These are phyloP conservation scores for Trichonephila inaurata DNA, from an alignment of 1,140 invertebrate genomes.

Conservation along the genomic window DNA sequence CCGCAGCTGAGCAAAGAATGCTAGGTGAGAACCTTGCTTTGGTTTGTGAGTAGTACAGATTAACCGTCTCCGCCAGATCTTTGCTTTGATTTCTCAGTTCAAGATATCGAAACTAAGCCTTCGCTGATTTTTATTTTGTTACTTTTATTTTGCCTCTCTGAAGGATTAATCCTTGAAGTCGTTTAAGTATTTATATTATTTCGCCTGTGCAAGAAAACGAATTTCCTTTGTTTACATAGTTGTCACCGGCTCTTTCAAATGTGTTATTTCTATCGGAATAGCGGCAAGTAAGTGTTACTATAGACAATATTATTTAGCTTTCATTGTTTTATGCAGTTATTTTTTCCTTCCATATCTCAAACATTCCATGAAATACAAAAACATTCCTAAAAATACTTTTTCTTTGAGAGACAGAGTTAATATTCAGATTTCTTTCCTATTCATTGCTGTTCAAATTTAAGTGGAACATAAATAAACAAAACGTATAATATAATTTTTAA, in stretches of 20 bases:
- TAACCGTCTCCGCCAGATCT: neutral
- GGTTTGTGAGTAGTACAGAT: neutral
- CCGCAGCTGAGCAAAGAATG: conserved; percentile 52
- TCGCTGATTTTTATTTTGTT: neutral
- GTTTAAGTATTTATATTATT: neutral
- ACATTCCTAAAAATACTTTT: no score
- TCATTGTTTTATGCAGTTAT: neutral
- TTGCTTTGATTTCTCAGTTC: conserved; percentile 10
- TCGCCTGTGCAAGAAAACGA: neutral
- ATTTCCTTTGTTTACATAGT: conserved; percentile 9
- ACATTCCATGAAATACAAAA: no score
- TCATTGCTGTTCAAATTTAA: no score
- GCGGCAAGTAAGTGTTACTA: neutral
- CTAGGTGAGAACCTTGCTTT: neutral
- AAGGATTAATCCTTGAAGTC: conserved; percentile 20
- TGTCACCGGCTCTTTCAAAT: neutral
- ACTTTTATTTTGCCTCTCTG: neutral
- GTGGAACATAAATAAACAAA: no score
- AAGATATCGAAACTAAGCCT: neutral
- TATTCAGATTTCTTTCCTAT: no score
- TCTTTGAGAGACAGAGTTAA: no score
- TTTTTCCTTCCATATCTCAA: neutral
- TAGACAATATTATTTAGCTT: neutral
- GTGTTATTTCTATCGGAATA: neutral
- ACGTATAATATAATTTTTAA: no score